phyloP scores from a whole-genome alignment of 2,797 vertebrate species.

The Botia almorhae region DNA sequence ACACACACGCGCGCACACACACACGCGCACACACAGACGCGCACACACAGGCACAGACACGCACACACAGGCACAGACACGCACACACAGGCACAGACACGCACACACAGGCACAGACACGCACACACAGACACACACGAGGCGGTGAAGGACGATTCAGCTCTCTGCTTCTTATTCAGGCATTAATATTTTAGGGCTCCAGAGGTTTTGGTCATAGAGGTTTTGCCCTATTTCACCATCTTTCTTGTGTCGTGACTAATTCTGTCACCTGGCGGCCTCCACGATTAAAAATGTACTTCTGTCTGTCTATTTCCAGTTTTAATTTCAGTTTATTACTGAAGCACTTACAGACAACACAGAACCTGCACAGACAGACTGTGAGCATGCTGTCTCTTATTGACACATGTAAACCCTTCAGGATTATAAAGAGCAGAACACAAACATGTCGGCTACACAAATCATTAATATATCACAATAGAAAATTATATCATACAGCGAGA shows the following conservation, averaged over 20 bases:
- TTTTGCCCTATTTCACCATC: conserved; percentile 7
- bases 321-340: no score
- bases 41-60: no score
- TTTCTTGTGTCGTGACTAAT: conserved; percentile 32
- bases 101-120: no score
- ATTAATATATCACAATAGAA: no score
- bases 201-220: not conserved
- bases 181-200: conserved; percentile 38
- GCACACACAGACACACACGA: no score
- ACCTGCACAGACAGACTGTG: not conserved
- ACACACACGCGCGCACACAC: no score
- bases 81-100: no score
- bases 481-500: no score
- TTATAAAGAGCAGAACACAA: no score
- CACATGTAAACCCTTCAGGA: not conserved
- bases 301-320: conserved; percentile 11
- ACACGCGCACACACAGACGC: no score
- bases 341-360: not conserved
- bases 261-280: conserved; percentile 17
- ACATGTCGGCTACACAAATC: no score
- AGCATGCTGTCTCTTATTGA: not conserved
- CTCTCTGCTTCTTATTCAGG: conserved; percentile 14
- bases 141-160: conserved; percentile 22
- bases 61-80: no score
- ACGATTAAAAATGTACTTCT: conserved; percentile 28